Evolutionary conservation across 2,113 vertebrate species (phyloP), one percentile per base, ranked within the genome.

Genomic region (Rhea americana): DNA sequence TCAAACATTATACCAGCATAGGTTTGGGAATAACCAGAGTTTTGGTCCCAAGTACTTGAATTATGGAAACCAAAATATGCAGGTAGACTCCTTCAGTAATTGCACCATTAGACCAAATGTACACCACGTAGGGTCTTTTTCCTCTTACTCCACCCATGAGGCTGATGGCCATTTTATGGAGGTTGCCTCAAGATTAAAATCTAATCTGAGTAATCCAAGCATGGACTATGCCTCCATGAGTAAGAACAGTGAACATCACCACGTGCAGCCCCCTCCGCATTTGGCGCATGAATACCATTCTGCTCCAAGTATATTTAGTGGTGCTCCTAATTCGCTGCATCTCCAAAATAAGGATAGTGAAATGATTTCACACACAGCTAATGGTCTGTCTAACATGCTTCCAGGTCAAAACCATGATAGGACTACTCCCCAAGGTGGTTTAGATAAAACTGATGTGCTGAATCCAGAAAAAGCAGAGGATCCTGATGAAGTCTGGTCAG

Each of bases 401-500:
- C 97, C 98, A 86, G 96, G 96, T 93, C 96, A 98, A 70, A 95
- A 95, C 87, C 96, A 97, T 17, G 98, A 98, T 11, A 98, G 98
- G 76, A 96, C 98, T 82, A 97, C 97, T 82, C 96, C 96, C 75
- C 98, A 97, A 72, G 96, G 97, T 74, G 97, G 96, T 43, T 93
- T 97, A 87, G 96, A 95, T 93, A 95, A 89, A 84, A 92, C 92
- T 5, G 98, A 98, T 75, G 98, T 94, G 86, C 86, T 81, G 74
- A 96, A 88, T 91, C 66, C 97, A 96, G 93, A 97, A 97, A 85
- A 93, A 84, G 94, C 90, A 20, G 98, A 98, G 96, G 97, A 98
- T 22, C 98, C 98, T 1, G 98, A 98, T 2, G 99, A 99, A 50
- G 98, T 98, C 89, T 99, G 99, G 99, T 99, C 99, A 72, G 99